These are phyloP conservation scores for Paradoxurus hermaphroditus DNA, from an alignment of 2,113 vertebrate genomes.

Conservation along the genomic window DNA sequence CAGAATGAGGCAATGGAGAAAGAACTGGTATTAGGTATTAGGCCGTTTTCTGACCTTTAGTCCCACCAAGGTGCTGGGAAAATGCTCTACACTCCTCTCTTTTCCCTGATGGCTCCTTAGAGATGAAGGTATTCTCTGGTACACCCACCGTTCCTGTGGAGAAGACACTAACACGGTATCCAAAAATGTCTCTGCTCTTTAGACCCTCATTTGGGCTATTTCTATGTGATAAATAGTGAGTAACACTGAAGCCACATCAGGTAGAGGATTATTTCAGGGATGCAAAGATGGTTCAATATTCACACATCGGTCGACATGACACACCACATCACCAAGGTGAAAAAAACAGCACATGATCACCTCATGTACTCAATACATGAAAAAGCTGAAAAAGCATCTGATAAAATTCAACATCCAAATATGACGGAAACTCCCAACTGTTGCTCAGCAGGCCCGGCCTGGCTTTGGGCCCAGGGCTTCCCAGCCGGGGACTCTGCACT, in stretches of 20 bases:
- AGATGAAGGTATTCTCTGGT: background rate
- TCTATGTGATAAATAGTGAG: background rate
- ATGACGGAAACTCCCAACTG: background rate
- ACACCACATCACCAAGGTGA: background rate
- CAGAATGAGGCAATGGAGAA: slow-evolving; percentile 13
- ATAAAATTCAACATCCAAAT: background rate
- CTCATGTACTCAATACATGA: no score
- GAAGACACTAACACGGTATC: background rate
- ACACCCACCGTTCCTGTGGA: background rate
- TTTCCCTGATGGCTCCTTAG: background rate
- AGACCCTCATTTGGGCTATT: background rate
- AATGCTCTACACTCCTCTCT: background rate
- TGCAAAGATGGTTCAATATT: background rate
- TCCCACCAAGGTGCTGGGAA: background rate
- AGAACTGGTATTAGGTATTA: slow-evolving; percentile 45
- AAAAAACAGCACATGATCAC: background rate
- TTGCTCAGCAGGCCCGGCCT: background rate
- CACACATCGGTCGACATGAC: background rate
- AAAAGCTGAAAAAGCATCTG: background rate
- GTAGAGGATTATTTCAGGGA: background rate
- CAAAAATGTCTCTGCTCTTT: background rate
- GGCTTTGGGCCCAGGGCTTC: background rate
- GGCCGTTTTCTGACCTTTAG: background rate
- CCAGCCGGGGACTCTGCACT: slow-evolving; percentile 31
- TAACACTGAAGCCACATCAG: background rate